A percentile compares a stretch with the other conserved stretches of the same genome.
phyloP scores from a whole-genome alignment of 2,888 invertebrate species.

The Caenorhabditis sinica region DNA sequence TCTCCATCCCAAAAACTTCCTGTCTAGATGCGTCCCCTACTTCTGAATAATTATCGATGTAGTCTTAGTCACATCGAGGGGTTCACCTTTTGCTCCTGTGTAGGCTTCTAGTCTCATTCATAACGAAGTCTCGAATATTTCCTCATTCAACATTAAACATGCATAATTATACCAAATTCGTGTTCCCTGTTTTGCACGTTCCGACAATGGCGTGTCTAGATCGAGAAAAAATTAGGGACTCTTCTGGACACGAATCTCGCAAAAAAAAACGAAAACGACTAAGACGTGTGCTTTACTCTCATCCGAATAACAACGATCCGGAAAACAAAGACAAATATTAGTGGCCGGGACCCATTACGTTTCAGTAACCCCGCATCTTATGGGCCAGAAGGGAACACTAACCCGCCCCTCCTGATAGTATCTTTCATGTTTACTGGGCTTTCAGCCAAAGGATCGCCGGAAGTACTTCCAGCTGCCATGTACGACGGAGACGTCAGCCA shows the following conservation, averaged over 20 bases:
- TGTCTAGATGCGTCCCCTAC: slow-evolving; percentile 2
- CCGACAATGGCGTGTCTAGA: slow-evolving; percentile 17
- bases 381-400: slow-evolving; percentile 41
- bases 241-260: slow-evolving; percentile 27
- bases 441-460: slow-evolving; percentile 72
- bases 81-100: neutral
- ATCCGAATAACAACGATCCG: slow-evolving; percentile 34
- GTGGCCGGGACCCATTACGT: slow-evolving; percentile 20
- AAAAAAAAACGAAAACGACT: neutral
- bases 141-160: slow-evolving; percentile 15
- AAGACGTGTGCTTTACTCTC: slow-evolving; percentile 2
- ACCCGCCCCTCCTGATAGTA: neutral
- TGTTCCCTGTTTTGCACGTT: slow-evolving; percentile 39
- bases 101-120: slow-evolving; percentile 11
- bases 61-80: neutral
- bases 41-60: slow-evolving; percentile 21
- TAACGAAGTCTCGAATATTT: slow-evolving; percentile 15
- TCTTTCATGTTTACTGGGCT: slow-evolving; percentile 31
- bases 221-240: slow-evolving; percentile 33
- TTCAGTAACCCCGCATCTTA: slow-evolving; percentile 11
- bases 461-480: slow-evolving; percentile 63
- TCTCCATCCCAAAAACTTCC: slow-evolving; percentile 11
- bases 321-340: slow-evolving; percentile 23
- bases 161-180: slow-evolving; percentile 48
- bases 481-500: slow-evolving; percentile 66